Percentiles rank a stretch among this genome's conserved stretches.
phyloP scores from a whole-genome alignment of 1,140 invertebrate species.

The Antheraea mylitta region DNA sequence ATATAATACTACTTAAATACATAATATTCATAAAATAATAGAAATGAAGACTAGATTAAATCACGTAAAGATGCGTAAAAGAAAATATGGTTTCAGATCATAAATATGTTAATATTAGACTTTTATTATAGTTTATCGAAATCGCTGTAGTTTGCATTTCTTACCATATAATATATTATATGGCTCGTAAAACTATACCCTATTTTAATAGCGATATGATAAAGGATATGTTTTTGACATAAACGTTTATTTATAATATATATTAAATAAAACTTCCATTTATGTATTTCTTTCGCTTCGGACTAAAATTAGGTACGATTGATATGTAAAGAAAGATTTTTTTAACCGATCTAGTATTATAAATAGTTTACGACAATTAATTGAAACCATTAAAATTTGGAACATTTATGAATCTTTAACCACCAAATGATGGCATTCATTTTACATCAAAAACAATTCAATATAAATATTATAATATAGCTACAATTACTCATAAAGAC shows the following conservation, averaged over 20 bases:
- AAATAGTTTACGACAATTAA: conserved; percentile 18
- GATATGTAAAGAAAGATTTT: conserved; percentile 44
- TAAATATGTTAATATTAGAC: conserved; percentile 13
- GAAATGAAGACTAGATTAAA: not conserved
- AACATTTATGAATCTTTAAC: conserved; percentile 29
- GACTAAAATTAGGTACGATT: conserved; percentile 34
- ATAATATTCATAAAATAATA: not conserved
- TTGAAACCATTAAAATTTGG: conserved; percentile 34
- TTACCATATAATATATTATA: conserved; percentile 22
- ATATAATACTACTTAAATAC: not conserved
- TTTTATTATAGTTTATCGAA: conserved; percentile 33
- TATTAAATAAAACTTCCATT: conserved; percentile 14
- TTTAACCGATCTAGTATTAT: conserved; percentile 12
- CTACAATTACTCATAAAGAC: conserved; percentile 17
- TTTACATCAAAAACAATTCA: not conserved
- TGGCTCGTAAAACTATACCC: conserved; percentile 39
- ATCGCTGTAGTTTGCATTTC: conserved; percentile 23
- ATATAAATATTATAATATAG: conserved; percentile 21
- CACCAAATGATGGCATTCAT: not conserved
- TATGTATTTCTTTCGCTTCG: not conserved
- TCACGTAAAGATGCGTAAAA: not conserved
- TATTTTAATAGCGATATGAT: conserved; percentile 43
- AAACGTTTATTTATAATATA: conserved; percentile 8
- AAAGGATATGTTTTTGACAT: conserved; percentile 36
- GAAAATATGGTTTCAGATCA: not conserved